These are phyloP conservation scores for Hydriomena furcata DNA, from an alignment of 2,888 invertebrate genomes.

Conservation along the genomic window DNA sequence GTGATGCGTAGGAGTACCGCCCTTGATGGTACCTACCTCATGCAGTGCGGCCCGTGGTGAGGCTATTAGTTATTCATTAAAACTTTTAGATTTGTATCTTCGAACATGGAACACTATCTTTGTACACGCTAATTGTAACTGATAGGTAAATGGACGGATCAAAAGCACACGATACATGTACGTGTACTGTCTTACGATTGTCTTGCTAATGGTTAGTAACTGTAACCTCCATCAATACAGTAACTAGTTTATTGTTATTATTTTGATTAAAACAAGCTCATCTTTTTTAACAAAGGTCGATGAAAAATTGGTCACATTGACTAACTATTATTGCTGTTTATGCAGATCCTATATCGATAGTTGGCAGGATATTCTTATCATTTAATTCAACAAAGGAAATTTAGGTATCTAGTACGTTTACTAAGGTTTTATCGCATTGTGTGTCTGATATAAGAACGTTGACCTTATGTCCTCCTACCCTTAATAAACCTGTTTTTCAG, in stretches of 20 bases:
- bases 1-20: slow-evolving; percentile 49
- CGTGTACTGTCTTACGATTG: slow-evolving; percentile 13
- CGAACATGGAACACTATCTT: slow-evolving; percentile 28
- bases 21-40: slow-evolving; percentile 40
- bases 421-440: slow-evolving; percentile 56
- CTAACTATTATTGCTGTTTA: no score
- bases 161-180: no score
- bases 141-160: no score
- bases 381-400: slow-evolving; percentile 59
- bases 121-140: no score
- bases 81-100: slow-evolving; percentile 43
- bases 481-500: slow-evolving; percentile 6
- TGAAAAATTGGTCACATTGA: no score
- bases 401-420: slow-evolving; percentile 48
- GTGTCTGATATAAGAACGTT: slow-evolving; percentile 43
- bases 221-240: no score
- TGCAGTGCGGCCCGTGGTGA: slow-evolving; percentile 27
- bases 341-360: not conserved
- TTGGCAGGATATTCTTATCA: slow-evolving; percentile 41
- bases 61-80: slow-evolving; percentile 46
- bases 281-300: no score
- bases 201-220: no score
- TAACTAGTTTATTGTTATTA: no score
- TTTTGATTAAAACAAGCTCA: no score
- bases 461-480: slow-evolving; percentile 41